A percentile compares a stretch with the other conserved stretches of the same genome.
Conservation (phyloP, 2,888 invertebrate species). For the Aromia moschata region DNA sequence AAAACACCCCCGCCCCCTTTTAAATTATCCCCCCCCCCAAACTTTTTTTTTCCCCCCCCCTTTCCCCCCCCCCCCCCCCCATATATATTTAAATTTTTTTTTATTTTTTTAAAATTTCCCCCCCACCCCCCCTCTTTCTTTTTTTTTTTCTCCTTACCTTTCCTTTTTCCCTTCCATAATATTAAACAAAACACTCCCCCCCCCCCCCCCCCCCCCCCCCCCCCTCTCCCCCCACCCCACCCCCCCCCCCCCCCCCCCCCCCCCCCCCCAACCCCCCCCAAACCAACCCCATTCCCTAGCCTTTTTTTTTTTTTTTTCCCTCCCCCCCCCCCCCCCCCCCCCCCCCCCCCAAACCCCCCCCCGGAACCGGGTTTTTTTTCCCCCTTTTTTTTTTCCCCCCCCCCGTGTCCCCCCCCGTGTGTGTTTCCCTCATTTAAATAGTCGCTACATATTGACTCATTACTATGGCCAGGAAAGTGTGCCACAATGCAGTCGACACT, state of each 20-base stretch:
- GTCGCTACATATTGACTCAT: too few relatives aligned
- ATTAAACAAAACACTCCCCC: too few relatives aligned
- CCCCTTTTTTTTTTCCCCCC: background rate
- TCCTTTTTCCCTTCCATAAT: background rate
- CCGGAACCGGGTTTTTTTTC: background rate
- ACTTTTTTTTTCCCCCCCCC: background rate
- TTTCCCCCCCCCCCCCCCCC: background rate
- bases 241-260: too few relatives aligned
- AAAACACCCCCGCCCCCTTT: too few relatives aligned
- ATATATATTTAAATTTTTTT: too few relatives aligned
- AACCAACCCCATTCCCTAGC: background rate
- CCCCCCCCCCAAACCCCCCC: background rate
- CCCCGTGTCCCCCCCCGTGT: background rate
- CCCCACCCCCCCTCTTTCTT: background rate
- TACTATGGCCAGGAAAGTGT: too few relatives aligned
- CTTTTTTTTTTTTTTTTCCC: background rate
- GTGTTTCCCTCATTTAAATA: too few relatives aligned
- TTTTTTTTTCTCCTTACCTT: background rate
- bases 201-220: too few relatives aligned
- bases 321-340: background rate
- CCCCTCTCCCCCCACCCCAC: too few relatives aligned
- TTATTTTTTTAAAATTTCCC: too few relatives aligned
- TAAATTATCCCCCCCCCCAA: background rate
- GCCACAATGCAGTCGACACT: too few relatives aligned
- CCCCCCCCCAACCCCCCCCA: too few relatives aligned